A percentile compares a stretch with the other conserved stretches of the same genome.
These are phyloP conservation scores for Apeira syringaria DNA, from an alignment of 2,888 invertebrate species.

Conservation along the genomic window DNA sequence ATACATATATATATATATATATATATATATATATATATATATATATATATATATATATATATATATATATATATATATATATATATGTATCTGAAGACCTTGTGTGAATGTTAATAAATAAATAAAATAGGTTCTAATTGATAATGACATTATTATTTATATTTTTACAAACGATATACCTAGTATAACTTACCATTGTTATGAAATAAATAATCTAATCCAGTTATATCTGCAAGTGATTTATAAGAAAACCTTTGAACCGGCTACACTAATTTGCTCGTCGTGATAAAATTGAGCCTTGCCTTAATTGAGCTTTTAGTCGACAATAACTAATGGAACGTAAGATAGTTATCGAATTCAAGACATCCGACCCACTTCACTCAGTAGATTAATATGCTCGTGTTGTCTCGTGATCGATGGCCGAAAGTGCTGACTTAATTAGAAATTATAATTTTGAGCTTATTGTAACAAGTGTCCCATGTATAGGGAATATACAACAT, in stretches of 20 bases:
- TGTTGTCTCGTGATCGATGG: slow-evolving; percentile 35
- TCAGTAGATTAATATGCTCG: slow-evolving; percentile 33
- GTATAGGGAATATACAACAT: too few species aligned
- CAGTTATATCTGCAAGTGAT: background rate
- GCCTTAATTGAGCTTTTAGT: slow-evolving; percentile 65
- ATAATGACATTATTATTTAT: too few species aligned
- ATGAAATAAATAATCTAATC: too few species aligned
- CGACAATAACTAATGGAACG: slow-evolving; percentile 60
- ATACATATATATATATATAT: too few species aligned
- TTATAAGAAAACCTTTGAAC: slow-evolving; percentile 15
- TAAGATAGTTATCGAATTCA: slow-evolving; percentile 46
- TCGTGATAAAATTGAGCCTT: slow-evolving; percentile 53
- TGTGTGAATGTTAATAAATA: too few species aligned
- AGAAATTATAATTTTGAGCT: slow-evolving; percentile 16
- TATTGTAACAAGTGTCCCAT: slow-evolving; percentile 14
- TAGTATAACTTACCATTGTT: too few species aligned
- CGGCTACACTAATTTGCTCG: slow-evolving; percentile 22
- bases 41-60: too few species aligned
- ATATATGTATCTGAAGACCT: too few species aligned
- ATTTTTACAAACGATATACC: too few species aligned
- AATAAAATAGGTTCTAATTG: too few species aligned
- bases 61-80: too few species aligned
- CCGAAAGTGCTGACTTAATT: slow-evolving; percentile 32
- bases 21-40: too few species aligned
- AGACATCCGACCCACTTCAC: slow-evolving; percentile 42